Evolutionary conservation across 2,113 vertebrate species (phyloP).

Genomic region (Sylvilagus bachmani): DNA sequence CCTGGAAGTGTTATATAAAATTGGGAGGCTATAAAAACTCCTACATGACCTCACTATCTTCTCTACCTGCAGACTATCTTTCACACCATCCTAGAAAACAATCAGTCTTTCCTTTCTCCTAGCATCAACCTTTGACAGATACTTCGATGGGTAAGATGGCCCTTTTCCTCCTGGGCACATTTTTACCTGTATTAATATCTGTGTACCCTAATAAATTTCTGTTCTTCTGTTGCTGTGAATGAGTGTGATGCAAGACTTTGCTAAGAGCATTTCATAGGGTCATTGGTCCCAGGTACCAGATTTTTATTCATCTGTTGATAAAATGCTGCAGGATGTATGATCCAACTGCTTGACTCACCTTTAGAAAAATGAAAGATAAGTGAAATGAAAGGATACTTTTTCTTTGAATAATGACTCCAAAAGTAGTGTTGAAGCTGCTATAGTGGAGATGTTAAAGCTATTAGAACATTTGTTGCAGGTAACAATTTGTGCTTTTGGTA

Average conservation of each 20-base stretch:
- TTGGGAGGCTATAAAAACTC: background rate
- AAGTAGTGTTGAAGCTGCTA: conserved; percentile 21
- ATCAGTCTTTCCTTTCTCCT: background rate
- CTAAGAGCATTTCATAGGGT: background rate
- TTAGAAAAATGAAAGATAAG: conserved; percentile 50
- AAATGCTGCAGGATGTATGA: conserved; percentile 47
- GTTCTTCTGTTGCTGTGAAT: background rate
- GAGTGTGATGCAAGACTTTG: background rate
- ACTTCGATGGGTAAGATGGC: background rate
- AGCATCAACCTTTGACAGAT: background rate
- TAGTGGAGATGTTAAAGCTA: conserved; percentile 61
- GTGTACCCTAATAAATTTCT: conserved; percentile 1
- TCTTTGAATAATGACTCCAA: conserved; percentile 45
- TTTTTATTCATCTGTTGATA: conserved; percentile 36
- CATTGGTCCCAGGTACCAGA: background rate
- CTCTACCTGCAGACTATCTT: background rate
- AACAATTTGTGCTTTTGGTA: conserved; percentile 55
- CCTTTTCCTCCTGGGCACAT: background rate
- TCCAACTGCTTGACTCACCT: conserved; percentile 36
- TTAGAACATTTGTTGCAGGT: conserved; percentile 62
- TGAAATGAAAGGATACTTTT: conserved; percentile 61
- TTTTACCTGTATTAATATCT: background rate
- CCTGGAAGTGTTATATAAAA: background rate
- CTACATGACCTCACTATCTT: background rate
- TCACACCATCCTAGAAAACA: background rate